phyloP scores from a whole-genome alignment of 2,113 vertebrate species.

The Upupa epops region DNA sequence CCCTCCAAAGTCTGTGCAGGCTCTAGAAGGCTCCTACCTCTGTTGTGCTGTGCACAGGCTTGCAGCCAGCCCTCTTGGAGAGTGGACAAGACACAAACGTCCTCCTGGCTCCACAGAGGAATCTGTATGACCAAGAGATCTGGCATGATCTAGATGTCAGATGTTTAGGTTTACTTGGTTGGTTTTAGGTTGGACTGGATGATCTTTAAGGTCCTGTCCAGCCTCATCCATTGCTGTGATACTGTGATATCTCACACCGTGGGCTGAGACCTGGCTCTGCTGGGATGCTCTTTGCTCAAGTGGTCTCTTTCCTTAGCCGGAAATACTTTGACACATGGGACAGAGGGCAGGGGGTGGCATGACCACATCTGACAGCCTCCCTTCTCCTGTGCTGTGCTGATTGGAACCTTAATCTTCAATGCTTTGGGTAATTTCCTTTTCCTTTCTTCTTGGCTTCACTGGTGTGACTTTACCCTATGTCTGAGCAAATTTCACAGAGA shows the following conservation, averaged over 20 bases:
- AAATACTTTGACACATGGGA: neutral
- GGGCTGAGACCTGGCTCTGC: neutral
- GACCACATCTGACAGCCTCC: neutral
- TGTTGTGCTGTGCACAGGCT: neutral
- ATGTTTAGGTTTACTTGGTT: too few relatives aligned
- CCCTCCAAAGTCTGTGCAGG: neutral
- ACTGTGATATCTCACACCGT: too few relatives aligned
- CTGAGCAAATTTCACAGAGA: constrained; percentile 55
- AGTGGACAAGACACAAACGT: neutral
- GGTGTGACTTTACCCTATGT: constrained; percentile 54
- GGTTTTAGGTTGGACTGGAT: too few relatives aligned
- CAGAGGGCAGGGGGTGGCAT: neutral
- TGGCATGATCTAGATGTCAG: too few relatives aligned
- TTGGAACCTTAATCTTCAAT: constrained; percentile 2
- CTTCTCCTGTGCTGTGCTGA: neutral
- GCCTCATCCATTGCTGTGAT: too few relatives aligned
- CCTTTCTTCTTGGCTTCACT: constrained; percentile 33
- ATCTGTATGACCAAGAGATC: neutral
- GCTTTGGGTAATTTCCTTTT: constrained; percentile 50
- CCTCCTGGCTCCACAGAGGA: neutral
- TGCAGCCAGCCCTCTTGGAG: neutral
- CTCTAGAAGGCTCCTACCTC: neutral
- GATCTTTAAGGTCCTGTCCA: too few relatives aligned
- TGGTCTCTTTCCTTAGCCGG: neutral
- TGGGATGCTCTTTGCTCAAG: neutral